Evolutionary conservation across 2,113 vertebrate species (phyloP).

Genomic region (Rhinoderma darwinii): DNA sequence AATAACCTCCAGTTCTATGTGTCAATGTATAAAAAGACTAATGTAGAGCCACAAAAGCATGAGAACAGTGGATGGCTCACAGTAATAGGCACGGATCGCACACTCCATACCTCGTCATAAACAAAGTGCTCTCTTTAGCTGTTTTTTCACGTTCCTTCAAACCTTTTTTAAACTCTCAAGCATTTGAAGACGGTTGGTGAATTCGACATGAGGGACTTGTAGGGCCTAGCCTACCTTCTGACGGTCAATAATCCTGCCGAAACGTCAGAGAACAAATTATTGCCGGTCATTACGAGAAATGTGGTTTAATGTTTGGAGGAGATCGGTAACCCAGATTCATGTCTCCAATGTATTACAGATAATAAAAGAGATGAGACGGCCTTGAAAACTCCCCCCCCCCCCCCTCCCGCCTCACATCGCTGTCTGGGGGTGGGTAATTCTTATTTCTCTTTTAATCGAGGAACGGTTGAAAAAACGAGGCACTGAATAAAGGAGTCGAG

Average conservation of each 20-base stretch:
- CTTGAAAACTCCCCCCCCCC: background rate
- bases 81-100: background rate
- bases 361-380: background rate
- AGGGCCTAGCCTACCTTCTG: background rate
- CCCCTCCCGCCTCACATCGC: background rate
- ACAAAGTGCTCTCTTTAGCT: conserved; percentile 10
- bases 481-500: conserved; percentile 5
- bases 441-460: conserved; percentile 7
- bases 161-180: background rate
- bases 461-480: background rate
- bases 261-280: conserved; percentile 46
- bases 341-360: conserved; percentile 21
- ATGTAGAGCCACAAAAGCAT: background rate
- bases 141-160: conserved; percentile 8
- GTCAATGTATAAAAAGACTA: background rate
- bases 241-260: conserved; percentile 35
- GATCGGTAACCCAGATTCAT: background rate
- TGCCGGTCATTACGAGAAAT: conserved; percentile 31
- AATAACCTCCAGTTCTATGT: background rate
- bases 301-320: conserved; percentile 39
- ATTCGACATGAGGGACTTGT: conserved; percentile 9
- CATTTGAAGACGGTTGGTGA: conserved; percentile 14
- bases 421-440: background rate
- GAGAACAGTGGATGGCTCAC: background rate
- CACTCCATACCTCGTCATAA: background rate